phyloP scores from a whole-genome alignment of 2,888 invertebrate genomes.

The Tridacna crocea region DNA sequence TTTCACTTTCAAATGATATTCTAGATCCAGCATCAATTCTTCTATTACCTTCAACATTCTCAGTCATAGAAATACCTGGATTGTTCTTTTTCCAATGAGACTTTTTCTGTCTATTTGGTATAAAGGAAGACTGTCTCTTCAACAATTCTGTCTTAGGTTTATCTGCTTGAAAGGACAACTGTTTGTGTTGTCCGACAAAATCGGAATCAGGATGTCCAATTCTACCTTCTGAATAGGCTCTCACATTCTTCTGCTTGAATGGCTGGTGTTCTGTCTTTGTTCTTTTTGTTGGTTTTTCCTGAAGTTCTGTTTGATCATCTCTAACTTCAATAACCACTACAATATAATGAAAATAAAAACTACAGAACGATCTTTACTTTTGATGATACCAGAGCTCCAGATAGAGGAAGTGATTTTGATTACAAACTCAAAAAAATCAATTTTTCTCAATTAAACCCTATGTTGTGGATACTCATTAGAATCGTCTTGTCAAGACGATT shows the following conservation, averaged over 20 bases:
- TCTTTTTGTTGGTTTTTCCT: not conserved
- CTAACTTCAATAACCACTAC: not conserved
- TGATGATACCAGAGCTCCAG: too few relatives aligned
- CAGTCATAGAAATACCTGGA: not conserved
- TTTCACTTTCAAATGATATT: not conserved
- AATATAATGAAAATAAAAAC: not conserved
- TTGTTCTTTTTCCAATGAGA: constrained; percentile 1
- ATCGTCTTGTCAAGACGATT: too few relatives aligned
- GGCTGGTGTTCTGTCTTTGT: not conserved
- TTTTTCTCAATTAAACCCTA: too few relatives aligned
- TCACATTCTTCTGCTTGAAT: not conserved
- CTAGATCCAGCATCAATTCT: not conserved
- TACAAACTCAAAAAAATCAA: not conserved
- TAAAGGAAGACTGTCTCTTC: not conserved
- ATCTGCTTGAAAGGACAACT: not conserved
- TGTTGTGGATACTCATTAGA: too few relatives aligned
- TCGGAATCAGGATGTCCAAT: not conserved
- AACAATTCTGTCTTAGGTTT: not conserved
- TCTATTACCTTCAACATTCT: not conserved
- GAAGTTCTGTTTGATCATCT: not conserved
- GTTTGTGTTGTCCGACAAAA: not conserved
- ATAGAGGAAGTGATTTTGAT: not conserved
- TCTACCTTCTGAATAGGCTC: too few relatives aligned
- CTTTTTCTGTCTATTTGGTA: not conserved
- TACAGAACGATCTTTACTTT: not conserved